phyloP scores from a whole-genome alignment of 1,140 invertebrate genomes.

The Protaetia brevitarsis region DNA sequence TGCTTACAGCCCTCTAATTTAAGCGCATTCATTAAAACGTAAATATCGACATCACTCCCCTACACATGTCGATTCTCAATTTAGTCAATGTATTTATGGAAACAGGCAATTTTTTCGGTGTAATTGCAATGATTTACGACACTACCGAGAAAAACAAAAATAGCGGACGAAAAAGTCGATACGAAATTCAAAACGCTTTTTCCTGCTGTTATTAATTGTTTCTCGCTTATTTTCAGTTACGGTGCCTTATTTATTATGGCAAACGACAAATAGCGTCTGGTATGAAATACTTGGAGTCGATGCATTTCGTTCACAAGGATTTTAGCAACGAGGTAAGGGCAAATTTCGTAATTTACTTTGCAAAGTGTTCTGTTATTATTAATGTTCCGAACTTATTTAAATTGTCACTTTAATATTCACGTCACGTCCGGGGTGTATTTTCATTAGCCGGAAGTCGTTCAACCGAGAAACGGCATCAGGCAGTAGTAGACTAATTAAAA shows the following conservation, averaged over 20 bases:
- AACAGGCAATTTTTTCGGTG: conserved; percentile 3
- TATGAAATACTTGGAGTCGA: conserved; percentile 79
- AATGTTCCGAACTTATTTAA: conserved; percentile 29
- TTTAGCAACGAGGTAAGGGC: conserved; percentile 66
- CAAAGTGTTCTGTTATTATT: conserved; percentile 29
- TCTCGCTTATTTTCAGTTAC: conserved; percentile 57
- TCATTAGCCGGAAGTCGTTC: conserved; percentile 27
- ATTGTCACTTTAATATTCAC: conserved; percentile 31
- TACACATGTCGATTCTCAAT: conserved; percentile 9
- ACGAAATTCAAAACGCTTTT: conserved; percentile 10
- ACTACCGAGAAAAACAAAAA: not conserved
- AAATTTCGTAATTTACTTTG: conserved; percentile 29
- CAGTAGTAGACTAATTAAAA: conserved; percentile 29
- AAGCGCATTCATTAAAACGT: conserved; percentile 6
- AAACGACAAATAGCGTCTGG: conserved; percentile 78
- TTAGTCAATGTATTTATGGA: not conserved
- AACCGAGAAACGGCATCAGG: conserved; percentile 6
- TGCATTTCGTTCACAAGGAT: conserved; percentile 75
- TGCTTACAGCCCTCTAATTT: not conserved
- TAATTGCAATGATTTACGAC: conserved; percentile 13
- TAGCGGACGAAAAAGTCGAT: not conserved
- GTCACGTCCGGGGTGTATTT: conserved; percentile 29
- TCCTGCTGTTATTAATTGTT: conserved; percentile 13
- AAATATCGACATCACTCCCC: conserved; percentile 15
- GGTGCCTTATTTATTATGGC: conserved; percentile 69